Base-by-base conservation (phyloP, 2,113 vertebrate genomes). In the Eublepharis macularius region DNA sequence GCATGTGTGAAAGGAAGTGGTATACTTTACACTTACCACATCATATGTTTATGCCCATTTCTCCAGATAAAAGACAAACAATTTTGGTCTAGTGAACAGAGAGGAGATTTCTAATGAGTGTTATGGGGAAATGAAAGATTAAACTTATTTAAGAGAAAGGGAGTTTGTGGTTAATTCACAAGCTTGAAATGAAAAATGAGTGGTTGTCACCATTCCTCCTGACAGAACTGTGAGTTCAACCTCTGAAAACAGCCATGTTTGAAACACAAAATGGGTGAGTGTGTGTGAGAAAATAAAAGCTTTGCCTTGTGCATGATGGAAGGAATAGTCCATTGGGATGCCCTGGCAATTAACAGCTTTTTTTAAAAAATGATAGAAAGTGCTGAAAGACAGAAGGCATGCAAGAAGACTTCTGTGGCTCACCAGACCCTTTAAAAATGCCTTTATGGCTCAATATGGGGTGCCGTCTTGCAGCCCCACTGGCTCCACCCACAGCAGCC, bases 51-150 rank as follows among this genome's bases (percentile, higher is more conserved):
- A 76, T 70, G 51, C 36, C 39, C 21, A 41, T 51, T 78, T 65
- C 81, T 80, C 82, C 72, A 87, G 32, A 24, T 49, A 83, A 83
- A 87, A 63, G 68, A 47, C 76, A 73, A 85, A 85, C 75, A 83
- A 32, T 78, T 79, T 26, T 78, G 65, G 41, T 77, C 26, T 60
- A 32, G 49, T 45, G 47, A 45, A 57, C 16, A 69, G 21, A 70
- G n/a, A 60, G 60, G 41, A 19, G 24, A 47, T 32, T 9, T 54
- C 32, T 32, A 81, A 87, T 77, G 63, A 70, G 39, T 41, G 51
- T 77, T 69, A 82, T 69, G 49, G 16, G 39, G 74, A 76, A 82
- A 47, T 45, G 19, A 57, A 43, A 19, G n/a, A 73, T 41, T 16
- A 75, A 39, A 32, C 32, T 17, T 60, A 49, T 9, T 68, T 34